phyloP scores from a whole-genome alignment of 23 tunicate species.

The Phallusia fumigata region DNA sequence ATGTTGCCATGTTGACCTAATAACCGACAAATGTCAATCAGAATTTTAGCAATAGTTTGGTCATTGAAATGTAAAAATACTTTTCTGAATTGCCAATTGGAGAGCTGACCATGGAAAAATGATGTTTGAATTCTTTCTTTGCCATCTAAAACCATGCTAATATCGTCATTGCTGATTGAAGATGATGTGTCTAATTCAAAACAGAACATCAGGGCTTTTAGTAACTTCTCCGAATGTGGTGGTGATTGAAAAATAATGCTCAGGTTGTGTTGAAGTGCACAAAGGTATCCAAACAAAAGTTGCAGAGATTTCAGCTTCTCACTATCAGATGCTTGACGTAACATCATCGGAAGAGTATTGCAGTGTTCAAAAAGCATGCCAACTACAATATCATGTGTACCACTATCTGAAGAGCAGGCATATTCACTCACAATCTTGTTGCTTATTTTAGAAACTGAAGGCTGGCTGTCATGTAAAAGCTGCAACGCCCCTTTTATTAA shows the following conservation, averaged over 20 bases:
- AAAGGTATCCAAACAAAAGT: slow-evolving; percentile 48
- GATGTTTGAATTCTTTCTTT: background rate
- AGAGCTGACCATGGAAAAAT: slow-evolving; percentile 8
- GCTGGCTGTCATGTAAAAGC: slow-evolving; percentile 50
- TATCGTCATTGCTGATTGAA: slow-evolving; percentile 37
- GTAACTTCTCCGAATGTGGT: slow-evolving; percentile 34
- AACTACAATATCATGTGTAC: slow-evolving; percentile 21
- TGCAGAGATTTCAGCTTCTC: slow-evolving; percentile 42
- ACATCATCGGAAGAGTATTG: slow-evolving; percentile 26
- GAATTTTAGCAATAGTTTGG: slow-evolving; percentile 16
- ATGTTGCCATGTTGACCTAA: slow-evolving; percentile 70
- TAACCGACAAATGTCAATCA: slow-evolving; percentile 40
- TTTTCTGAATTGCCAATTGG: slow-evolving; percentile 54
- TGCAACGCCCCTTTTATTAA: slow-evolving; percentile 51
- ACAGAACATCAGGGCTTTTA: slow-evolving; percentile 44
- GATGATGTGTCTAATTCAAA: slow-evolving; percentile 53
- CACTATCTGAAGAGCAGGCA: background rate
- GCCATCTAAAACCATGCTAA: background rate
- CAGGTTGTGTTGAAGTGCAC: slow-evolving; percentile 32
- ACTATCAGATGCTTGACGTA: slow-evolving; percentile 34
- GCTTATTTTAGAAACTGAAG: slow-evolving; percentile 11
- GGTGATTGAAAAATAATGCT: slow-evolving; percentile 25
- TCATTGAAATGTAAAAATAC: slow-evolving; percentile 50
- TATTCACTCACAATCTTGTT: slow-evolving; percentile 7
- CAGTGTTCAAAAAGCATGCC: slow-evolving; percentile 40